Conservation (phyloP, 2,888 invertebrate species). For the Drosophila melanocephala region DNA sequence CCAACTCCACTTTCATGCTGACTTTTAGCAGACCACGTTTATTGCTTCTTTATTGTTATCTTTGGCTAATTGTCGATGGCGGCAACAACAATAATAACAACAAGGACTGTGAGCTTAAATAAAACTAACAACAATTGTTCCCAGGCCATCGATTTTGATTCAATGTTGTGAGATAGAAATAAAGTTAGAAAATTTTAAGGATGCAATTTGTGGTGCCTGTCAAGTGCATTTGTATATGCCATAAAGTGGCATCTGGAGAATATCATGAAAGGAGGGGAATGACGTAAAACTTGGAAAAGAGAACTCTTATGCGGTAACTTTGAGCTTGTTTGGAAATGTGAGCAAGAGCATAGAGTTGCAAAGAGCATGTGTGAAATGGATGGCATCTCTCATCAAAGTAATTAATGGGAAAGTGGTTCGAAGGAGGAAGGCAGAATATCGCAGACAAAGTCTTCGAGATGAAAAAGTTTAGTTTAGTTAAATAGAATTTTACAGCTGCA, state of each 20-base stretch:
- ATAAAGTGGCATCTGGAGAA: neutral
- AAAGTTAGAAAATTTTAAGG: conserved; percentile 47
- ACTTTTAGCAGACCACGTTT: conserved; percentile 37
- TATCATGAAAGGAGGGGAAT: neutral
- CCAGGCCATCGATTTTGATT: conserved; percentile 60
- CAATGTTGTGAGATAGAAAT: conserved; percentile 47
- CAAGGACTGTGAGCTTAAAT: conserved; percentile 9
- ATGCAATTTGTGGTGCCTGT: conserved; percentile 42
- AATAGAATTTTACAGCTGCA: neutral
- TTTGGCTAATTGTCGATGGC: conserved; percentile 63
- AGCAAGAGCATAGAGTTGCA: neutral
- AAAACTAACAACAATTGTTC: conserved; percentile 38
- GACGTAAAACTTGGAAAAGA: neutral
- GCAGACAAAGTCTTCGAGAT: neutral
- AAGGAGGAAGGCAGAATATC: neutral
- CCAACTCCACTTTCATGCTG: conserved; percentile 3
- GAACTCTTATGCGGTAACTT: neutral
- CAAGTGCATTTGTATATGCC: conserved; percentile 20
- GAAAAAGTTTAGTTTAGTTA: neutral
- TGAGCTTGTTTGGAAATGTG: neutral
- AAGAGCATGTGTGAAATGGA: neutral
- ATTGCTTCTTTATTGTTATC: conserved; percentile 56
- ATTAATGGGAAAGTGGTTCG: neutral
- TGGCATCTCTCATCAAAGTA: neutral
- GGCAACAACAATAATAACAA: conserved; percentile 29